Percentiles rank a stretch among this genome's conserved stretches.
These are phyloP conservation scores for Pilophorus perplexus DNA, from an alignment of 2,888 invertebrate genomes.

Conservation along the genomic window DNA sequence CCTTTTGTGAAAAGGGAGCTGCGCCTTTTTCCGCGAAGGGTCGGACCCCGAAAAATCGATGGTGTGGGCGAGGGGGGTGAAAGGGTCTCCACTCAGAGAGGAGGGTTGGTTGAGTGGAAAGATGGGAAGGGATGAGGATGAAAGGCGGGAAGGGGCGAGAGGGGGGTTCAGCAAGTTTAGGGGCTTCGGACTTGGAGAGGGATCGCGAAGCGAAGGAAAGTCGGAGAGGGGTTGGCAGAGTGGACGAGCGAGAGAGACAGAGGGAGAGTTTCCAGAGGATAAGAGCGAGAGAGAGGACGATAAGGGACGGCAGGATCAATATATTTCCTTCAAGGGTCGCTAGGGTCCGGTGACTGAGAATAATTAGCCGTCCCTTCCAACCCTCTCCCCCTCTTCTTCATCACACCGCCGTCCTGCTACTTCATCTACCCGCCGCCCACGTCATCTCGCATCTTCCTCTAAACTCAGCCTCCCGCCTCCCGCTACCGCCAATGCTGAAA, in stretches of 20 bases:
- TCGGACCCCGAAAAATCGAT: slow-evolving; percentile 7
- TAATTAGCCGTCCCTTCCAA: slow-evolving; percentile 10
- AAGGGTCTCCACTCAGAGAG: not conserved
- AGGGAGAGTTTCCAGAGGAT: not conserved
- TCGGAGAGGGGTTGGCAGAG: not conserved
- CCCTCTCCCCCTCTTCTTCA: not conserved
- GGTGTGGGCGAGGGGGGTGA: not conserved
- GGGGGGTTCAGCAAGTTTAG: slow-evolving; percentile 7
- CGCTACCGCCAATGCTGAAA: not conserved
- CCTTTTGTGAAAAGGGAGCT: not conserved
- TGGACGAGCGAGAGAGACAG: not conserved
- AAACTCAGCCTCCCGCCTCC: not conserved
- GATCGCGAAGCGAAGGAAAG: not conserved
- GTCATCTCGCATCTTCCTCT: not conserved
- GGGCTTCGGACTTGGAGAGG: slow-evolving; percentile 8
- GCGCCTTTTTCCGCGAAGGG: slow-evolving; percentile 20
- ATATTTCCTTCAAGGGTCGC: slow-evolving; percentile 22
- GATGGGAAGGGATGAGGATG: slow-evolving; percentile 9
- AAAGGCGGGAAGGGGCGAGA: not conserved
- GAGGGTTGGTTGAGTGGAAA: too few relatives aligned
- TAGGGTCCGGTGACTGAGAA: slow-evolving; percentile 20
- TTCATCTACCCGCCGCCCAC: not conserved
- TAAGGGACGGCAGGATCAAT: slow-evolving; percentile 20
- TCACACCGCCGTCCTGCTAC: not conserved
- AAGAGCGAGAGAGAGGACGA: slow-evolving; percentile 16